A percentile compares a stretch with the other conserved stretches of the same genome.
Evolutionary conservation across 2,797 vertebrate genomes (phyloP).

Genomic region (Hafferia zeledoni): DNA sequence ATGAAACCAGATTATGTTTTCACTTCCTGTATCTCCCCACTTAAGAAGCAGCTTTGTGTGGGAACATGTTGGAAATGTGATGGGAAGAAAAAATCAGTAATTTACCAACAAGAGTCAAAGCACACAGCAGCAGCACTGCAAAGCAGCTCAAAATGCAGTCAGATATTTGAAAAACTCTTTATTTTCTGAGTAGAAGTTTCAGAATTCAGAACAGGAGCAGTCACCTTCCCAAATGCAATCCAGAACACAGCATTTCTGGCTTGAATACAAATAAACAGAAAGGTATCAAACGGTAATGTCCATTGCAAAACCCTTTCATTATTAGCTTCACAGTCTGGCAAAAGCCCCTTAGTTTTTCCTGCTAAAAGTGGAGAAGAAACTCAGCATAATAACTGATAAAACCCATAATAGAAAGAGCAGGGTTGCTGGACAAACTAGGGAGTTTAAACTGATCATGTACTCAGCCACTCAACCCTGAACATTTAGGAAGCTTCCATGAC

Average conservation of each 20-base stretch:
- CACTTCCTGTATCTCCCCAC: not conserved
- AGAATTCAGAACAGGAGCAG: not conserved
- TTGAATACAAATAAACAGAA: not conserved
- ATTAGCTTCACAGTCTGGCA: not conserved
- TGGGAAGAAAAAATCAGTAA: not conserved
- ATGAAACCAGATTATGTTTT: not conserved
- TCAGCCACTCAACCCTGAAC: not conserved
- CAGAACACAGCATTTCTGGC: not conserved
- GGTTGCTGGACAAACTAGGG: not conserved
- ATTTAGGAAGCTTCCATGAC: not conserved
- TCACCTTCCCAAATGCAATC: accelerated
- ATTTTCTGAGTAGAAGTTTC: not conserved
- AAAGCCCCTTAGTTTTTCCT: not conserved
- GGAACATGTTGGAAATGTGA: not conserved
- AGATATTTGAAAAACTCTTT: not conserved
- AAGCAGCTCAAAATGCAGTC: not conserved
- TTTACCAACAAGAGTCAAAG: not conserved
- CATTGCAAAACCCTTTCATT: not conserved
- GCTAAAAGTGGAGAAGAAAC: not conserved
- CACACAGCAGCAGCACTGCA: not conserved
- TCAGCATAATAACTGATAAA: not conserved
- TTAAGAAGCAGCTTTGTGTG: not conserved
- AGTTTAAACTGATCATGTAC: not conserved
- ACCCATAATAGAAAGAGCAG: not conserved
- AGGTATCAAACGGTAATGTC: not conserved